A percentile compares a stretch with the other conserved stretches of the same genome.
Conservation (phyloP, 2,113 vertebrate species). For the Saimiri boliviensis region DNA sequence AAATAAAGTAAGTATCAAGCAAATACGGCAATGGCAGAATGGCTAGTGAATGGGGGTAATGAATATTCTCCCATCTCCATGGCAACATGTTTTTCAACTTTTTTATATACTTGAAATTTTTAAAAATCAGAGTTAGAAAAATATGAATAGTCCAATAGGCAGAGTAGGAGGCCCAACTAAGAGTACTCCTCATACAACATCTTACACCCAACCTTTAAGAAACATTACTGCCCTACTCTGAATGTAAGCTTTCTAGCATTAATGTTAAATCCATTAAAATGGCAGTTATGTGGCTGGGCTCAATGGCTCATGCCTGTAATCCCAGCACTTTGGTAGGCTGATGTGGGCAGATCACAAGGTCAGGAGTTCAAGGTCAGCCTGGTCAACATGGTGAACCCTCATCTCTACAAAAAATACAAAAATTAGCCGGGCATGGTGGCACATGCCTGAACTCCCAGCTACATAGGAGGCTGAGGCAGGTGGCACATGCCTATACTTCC, state of each 20-base stretch:
- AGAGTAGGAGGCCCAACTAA: background rate
- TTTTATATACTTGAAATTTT: background rate
- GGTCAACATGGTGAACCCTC: no score
- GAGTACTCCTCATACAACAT: background rate
- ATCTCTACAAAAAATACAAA: no score
- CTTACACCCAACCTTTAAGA: background rate
- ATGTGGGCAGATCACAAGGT: no score
- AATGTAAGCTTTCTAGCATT: background rate
- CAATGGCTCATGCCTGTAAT: no score
- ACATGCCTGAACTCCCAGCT: no score
- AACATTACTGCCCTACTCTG: background rate
- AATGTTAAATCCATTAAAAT: background rate
- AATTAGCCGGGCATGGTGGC: no score
- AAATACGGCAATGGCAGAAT: background rate
- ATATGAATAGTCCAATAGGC: background rate
- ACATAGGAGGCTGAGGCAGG: no score
- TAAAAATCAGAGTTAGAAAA: background rate
- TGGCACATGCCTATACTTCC: no score
- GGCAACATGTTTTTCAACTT: background rate
- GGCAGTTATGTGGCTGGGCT: background rate
- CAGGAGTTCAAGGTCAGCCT: no score
- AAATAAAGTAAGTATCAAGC: background rate
- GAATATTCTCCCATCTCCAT: background rate
- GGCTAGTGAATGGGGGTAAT: fast-evolving
- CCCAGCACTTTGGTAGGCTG: no score